Evolutionary conservation across 2,888 invertebrate species (phyloP), one percentile per base, ranked within the genome.

Genomic region (Mesopsocus fuscifrons): DNA sequence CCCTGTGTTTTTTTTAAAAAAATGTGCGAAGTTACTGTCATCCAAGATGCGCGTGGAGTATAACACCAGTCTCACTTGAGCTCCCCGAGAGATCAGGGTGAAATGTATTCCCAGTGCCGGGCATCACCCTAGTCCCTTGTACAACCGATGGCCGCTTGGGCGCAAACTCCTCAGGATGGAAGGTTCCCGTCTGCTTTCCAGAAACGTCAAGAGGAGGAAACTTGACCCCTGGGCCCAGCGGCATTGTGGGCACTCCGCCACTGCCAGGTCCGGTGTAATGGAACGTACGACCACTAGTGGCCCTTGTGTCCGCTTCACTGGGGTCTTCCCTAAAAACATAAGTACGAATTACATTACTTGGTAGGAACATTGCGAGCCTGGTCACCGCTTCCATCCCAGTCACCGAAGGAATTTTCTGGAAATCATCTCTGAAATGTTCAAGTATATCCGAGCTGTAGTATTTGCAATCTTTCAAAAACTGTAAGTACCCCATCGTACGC

Each of bases 61-160:
- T n/a, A n/a, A n/a, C n/a, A n/a, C n/a, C n/a, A n/a, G n/a, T n/a
- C n/a, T n/a, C n/a, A n/a, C n/a, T n/a, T n/a, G n/a, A n/a, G n/a
- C n/a, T n/a, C n/a, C 49, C 26, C 54, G 48, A 49, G 38, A 50
- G 32, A 11, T 38, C 38, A 17, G 38, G 38, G 20, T 38, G 38
- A 21, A 38, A 38, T 38, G 38, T 38, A 11, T 38, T 38, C n/a
- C 38, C 38, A 18, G 21, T n/a, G 5, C 21, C 21, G 4, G 38
- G 16, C 18, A 20, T 13, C 6, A 38, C 17, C 6, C 20, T 38
- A 20, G 17, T 38, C 4, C 20, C 21, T 4, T 17, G n/a, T 13
- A 21, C n/a, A 3, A 18, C 16, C 20, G 38, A 38, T 5, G 20
- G 5, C 38, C 17, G 9, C 11, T 38, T 38, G 15, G n/a, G n/a